These are phyloP conservation scores for Xenops minutus DNA, from an alignment of 2,797 vertebrate species.

Conservation along the genomic window DNA sequence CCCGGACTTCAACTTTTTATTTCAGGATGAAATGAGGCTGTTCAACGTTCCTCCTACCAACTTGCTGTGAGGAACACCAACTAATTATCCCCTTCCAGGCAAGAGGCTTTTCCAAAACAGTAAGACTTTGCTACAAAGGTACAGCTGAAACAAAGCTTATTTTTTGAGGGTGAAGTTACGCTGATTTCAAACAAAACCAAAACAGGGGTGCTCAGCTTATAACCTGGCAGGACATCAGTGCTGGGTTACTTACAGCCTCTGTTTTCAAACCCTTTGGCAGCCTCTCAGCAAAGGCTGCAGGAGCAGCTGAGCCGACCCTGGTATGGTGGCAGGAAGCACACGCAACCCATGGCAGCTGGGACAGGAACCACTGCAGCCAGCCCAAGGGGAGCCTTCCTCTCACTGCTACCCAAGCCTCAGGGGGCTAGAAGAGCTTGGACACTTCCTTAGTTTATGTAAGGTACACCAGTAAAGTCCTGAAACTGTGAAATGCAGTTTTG, in stretches of 20 bases:
- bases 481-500: neutral
- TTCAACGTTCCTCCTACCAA: neutral
- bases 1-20: neutral
- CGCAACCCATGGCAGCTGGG: neutral
- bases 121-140: neutral
- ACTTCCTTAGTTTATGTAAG: neutral
- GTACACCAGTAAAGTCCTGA: neutral
- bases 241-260: neutral
- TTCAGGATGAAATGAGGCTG: neutral
- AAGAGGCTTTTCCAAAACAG: neutral
- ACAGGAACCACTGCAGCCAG: slow-evolving; percentile 15
- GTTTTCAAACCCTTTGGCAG: neutral
- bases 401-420: rapidly evolving
- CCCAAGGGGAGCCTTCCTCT: neutral
- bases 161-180: neutral
- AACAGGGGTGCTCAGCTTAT: neutral
- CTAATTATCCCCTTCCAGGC: neutral
- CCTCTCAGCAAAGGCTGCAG: neutral
- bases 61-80: neutral
- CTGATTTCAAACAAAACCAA: neutral
- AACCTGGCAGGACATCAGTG: neutral
- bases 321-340: neutral
- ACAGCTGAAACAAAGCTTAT: neutral
- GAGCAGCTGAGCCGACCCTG: neutral
- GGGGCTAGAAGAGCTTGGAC: neutral